Conservation (phyloP, 1,140 invertebrate species). For the Anoplophora glabripennis region DNA sequence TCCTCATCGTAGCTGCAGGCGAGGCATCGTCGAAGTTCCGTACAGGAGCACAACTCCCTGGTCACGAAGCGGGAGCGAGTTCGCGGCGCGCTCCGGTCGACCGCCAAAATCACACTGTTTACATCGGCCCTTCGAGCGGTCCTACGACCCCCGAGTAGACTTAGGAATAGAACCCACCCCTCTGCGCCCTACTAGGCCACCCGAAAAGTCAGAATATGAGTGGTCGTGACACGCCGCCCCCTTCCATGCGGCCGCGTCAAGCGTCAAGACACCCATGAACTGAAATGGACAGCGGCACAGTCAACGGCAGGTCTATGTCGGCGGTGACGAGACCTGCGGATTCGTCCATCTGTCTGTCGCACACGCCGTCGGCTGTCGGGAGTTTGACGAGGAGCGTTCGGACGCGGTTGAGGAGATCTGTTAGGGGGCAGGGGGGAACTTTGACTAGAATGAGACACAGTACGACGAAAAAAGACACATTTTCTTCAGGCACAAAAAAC, state of each 20-base stretch:
- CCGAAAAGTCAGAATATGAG: constrained; percentile 40
- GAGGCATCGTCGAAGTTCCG: no score
- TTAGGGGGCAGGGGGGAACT: no score
- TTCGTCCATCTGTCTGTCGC: constrained; percentile 41
- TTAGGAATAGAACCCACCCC: constrained; percentile 29
- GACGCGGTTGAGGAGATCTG: constrained; percentile 6
- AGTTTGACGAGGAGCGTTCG: constrained; percentile 15
- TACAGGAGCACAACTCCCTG: no score
- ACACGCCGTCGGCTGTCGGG: constrained; percentile 5
- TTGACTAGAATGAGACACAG: no score
- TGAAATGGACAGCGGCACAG: constrained; percentile 28
- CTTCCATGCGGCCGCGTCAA: constrained; percentile 13
- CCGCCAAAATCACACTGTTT: constrained; percentile 28
- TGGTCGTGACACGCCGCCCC: constrained; percentile 37
- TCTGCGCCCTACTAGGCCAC: constrained; percentile 23
- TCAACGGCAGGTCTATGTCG: constrained; percentile 13
- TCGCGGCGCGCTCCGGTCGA: constrained; percentile 18
- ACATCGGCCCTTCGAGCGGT: constrained; percentile 24
- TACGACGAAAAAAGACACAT: no score
- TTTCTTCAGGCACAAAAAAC: no score
- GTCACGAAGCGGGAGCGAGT: constrained; percentile 11
- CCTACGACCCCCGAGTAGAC: constrained; percentile 26
- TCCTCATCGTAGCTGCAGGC: constrained; percentile 23
- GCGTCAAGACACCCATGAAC: constrained; percentile 25
- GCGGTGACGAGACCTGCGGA: constrained; percentile 31